Base-by-base conservation (phyloP, 2,888 invertebrate species). In the Drosophila anomalipes region DNA sequence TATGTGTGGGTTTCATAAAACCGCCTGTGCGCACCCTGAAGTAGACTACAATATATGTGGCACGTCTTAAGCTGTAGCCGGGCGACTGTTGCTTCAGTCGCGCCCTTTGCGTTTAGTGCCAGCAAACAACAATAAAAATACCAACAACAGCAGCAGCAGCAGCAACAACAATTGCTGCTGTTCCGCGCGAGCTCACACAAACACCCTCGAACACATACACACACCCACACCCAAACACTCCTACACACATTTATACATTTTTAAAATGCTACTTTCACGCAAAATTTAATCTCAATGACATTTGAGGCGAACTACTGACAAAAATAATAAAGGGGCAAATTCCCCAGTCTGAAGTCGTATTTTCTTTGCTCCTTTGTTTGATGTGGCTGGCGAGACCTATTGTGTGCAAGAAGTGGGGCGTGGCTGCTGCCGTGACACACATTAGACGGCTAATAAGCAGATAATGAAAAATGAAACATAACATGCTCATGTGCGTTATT, bases 281-380 rank as follows among this genome's bases (percentile, higher is more conserved):
- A 87, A 91, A 91, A 87, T 87, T 87, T 87, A 91, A 87, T 85
- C 91, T 80, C 81, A 91, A 90, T 87, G 90, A 90, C 87, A 87
- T 91, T 85, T 87, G 74, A 82, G 73, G 89, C 77, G 77, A 85
- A 85, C 89, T 85, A 85, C 77, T 75, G 77, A 74, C 57, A 71
- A 63, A 64, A 68, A 70, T 58, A 79, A 64, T 33, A 77, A 66
- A 56, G 67, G 68, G 52, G 22, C 32, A 47, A 39, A 47, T 14
- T 47, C 49, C 51, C 47, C 52, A n/a, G 10, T 37, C 64, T 58
- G n/a, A n/a, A 49, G 35, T 16, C 51, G 65, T 30, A 54, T 44
- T 58, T 49, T n/a, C 7, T 14, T 39, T 35, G 59, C 39, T 65
- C 54, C 47, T 61, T 57, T 68, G 37, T 62, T 59, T 51, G 64